A percentile compares a stretch with the other conserved stretches of the same genome.
Conservation (phyloP, 2,888 invertebrate genomes). For the Pegoplata infirma region DNA sequence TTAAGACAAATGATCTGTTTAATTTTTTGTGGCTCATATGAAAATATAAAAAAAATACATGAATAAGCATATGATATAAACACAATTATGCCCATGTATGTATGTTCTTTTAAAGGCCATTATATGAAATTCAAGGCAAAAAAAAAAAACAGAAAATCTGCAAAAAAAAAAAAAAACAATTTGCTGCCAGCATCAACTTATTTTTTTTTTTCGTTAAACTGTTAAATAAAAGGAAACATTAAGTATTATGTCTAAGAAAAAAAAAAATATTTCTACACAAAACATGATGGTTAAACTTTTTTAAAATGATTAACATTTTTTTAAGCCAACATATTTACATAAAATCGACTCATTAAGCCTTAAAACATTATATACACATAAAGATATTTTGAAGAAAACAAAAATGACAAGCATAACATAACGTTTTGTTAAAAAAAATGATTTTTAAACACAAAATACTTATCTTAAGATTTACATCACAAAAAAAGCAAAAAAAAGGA, state of each 20-base stretch:
- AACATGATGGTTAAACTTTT: conserved; percentile 45
- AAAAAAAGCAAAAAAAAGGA: conserved; percentile 15
- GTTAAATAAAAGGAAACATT: conserved; percentile 39
- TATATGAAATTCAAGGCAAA: conserved; percentile 18
- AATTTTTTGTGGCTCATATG: conserved; percentile 35
- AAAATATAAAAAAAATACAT: neutral
- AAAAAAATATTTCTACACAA: neutral
- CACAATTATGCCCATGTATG: neutral
- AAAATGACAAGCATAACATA: conserved; percentile 57
- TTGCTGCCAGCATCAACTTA: conserved; percentile 30
- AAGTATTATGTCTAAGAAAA: conserved; percentile 29
- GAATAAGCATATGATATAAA: conserved; percentile 14
- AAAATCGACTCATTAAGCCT: conserved; percentile 58
- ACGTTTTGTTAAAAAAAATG: conserved; percentile 54
- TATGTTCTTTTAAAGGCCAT: conserved; percentile 19
- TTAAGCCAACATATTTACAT: conserved; percentile 54
- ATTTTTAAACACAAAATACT: conserved; percentile 50
- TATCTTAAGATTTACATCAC: conserved; percentile 59
- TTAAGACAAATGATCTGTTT: conserved; percentile 52
- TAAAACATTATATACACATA: conserved; percentile 38
- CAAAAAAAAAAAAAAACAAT: conserved; percentile 13
- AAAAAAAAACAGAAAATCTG: conserved; percentile 6
- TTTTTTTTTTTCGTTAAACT: neutral
- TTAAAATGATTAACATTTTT: conserved; percentile 47
- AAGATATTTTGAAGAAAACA: neutral